Evolutionary conservation across 2,113 vertebrate species (phyloP).

Genomic region (Sturnus vulgaris): DNA sequence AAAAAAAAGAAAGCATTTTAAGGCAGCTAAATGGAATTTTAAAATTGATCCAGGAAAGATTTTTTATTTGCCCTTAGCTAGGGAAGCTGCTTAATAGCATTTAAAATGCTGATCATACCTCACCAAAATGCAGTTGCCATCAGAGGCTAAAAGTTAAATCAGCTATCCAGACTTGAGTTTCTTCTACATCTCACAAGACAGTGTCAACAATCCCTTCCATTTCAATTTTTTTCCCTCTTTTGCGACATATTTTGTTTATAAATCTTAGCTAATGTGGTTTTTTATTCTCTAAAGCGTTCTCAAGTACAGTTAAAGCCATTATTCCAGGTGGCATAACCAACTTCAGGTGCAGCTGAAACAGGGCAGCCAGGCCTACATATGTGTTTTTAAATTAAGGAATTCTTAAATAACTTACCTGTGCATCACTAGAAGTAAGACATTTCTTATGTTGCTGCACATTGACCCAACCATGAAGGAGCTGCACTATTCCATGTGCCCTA

Average conservation of each 20-base stretch:
- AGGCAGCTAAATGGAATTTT: background rate
- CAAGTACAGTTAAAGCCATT: background rate
- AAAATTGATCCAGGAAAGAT: background rate
- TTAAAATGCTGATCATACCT: background rate
- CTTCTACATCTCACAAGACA: background rate
- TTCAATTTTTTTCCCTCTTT: background rate
- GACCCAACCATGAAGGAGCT: background rate
- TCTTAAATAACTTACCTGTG: background rate
- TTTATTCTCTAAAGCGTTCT: background rate
- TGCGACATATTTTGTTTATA: background rate
- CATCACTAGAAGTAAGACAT: background rate
- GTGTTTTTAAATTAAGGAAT: background rate
- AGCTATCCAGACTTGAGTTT: background rate
- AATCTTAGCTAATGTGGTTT: background rate
- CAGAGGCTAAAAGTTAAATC: background rate
- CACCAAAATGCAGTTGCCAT: background rate
- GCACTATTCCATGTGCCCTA: rapidly evolving
- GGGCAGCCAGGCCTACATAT: background rate
- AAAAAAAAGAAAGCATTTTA: rapidly evolving
- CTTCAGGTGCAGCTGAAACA: background rate
- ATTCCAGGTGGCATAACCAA: background rate
- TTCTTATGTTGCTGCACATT: background rate
- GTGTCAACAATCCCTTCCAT: background rate
- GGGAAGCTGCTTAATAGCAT: background rate
- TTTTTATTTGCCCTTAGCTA: background rate